Evolutionary conservation across 2,888 invertebrate species (phyloP), one percentile per base, ranked within the genome.

Genomic region (Apamea epomidion): DNA sequence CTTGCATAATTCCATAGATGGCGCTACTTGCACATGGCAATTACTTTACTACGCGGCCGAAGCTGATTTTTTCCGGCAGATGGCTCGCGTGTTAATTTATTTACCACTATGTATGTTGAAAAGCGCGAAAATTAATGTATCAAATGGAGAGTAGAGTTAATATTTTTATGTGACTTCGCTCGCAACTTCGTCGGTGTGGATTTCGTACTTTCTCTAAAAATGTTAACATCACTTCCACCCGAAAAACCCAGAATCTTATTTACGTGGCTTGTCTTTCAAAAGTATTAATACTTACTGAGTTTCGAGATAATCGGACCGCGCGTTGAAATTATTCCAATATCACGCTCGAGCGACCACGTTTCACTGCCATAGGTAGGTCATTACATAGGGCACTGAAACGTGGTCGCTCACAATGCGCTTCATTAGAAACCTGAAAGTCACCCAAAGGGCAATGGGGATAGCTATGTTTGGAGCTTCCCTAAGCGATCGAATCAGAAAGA

Each of bases 1-100:
- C 75, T 69, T 18, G 6, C 5, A 3, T 29, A 29, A 29, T 29
- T 25, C 4, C 29, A 81, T 69, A 83, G 83, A 83, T 85, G 83
- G 81, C 85, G 75, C 16, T 48, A 74, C 25, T 69, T 0, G 21
- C 42, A 32, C 29, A 16, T 25, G 12, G 18, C 32, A 29, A 2
- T 25, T 48, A 58, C 58, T 25, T 48, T n/a, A 69, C 45, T 12
- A 32, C 21, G n/a, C 32, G 8, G n/a, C 2, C 0, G 42, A n/a
- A 16, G 4, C 16, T 4, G 10, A 7, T 29, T 12, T 74, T 48
- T 80, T 21, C 58, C 74, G 58, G n/a, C 6, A 80, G 75, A 68
- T 75, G 82, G 68, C 82, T 21, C 29, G 8, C 54, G 25, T 14
- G 51, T 32, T 51, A 16, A 25, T 6, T 21, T n/a, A 29, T 48